A percentile compares a stretch with the other conserved stretches of the same genome.
phyloP scores from a whole-genome alignment of 2,888 invertebrate genomes.

The Leucoptera coffeella region DNA sequence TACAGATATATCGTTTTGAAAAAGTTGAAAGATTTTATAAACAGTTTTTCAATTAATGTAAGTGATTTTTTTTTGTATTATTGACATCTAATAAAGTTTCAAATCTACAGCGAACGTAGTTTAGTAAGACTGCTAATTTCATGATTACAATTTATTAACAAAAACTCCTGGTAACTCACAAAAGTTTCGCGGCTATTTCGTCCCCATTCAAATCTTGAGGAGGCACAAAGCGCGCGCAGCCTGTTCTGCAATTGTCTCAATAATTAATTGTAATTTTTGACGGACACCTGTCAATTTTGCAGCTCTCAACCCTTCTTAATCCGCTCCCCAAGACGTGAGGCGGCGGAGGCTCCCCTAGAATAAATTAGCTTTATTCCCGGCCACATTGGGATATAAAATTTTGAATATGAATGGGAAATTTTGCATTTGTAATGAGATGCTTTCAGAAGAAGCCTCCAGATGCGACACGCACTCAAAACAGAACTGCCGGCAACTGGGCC shows the following conservation, averaged over 20 bases:
- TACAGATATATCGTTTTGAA: too few species aligned
- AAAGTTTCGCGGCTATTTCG: too few species aligned
- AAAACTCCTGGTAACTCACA: too few species aligned
- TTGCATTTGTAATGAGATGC: slow-evolving; percentile 79
- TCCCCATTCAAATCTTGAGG: too few species aligned
- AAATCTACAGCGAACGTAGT: too few species aligned
- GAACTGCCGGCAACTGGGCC: slow-evolving; percentile 30
- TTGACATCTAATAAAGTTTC: too few species aligned
- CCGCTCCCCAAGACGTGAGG: slow-evolving; percentile 41
- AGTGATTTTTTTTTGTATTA: too few species aligned
- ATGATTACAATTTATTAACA: too few species aligned
- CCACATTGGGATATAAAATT: slow-evolving; percentile 77
- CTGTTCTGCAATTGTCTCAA: slow-evolving; percentile 43
- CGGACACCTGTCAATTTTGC: slow-evolving; percentile 51
- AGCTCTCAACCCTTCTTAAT: slow-evolving; percentile 45
- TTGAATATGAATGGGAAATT: slow-evolving; percentile 86
- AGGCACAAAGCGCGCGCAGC: slow-evolving; percentile 13
- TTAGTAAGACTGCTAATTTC: too few species aligned
- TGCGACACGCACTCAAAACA: slow-evolving; percentile 36
- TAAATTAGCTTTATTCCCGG: slow-evolving; percentile 68
- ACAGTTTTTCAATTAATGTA: too few species aligned
- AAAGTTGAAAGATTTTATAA: too few species aligned
- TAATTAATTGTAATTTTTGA: slow-evolving; percentile 54
- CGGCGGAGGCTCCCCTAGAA: slow-evolving; percentile 50
- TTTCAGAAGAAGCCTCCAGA: slow-evolving; percentile 43